These are phyloP conservation scores for Lepidochrysops patricia DNA, from an alignment of 2,888 invertebrate genomes.

Conservation along the genomic window DNA sequence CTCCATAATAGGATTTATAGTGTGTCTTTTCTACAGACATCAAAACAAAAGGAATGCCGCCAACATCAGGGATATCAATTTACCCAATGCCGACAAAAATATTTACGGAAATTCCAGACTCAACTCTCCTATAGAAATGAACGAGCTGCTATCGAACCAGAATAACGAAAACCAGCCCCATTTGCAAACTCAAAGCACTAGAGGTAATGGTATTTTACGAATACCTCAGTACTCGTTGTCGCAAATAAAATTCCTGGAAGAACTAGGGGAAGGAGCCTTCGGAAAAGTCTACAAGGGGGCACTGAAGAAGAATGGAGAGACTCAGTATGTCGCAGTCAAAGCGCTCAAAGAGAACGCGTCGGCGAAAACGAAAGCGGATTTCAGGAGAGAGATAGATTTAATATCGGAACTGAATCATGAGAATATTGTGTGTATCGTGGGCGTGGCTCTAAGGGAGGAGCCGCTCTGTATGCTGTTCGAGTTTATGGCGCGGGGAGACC, in stretches of 20 bases:
- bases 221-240: conserved; percentile 91
- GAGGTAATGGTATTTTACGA: conserved; percentile 72
- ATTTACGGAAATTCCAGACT: conserved; percentile 86
- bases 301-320: conserved; percentile 79
- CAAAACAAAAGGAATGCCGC: conserved; percentile 73
- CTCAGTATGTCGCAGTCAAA: conserved; percentile 92
- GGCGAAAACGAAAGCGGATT: conserved; percentile 92
- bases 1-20: conserved; percentile 50
- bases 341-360: conserved; percentile 95
- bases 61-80: conserved; percentile 80
- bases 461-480: conserved; percentile 98
- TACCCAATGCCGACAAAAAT: conserved; percentile 84
- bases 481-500: conserved; percentile 96
- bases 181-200: conserved; percentile 52
- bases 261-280: conserved; percentile 96
- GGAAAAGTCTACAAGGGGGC: conserved; percentile 98
- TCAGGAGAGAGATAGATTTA: conserved; percentile 93
- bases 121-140: conserved; percentile 89
- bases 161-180: conserved; percentile 61
- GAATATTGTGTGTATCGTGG: conserved; percentile 95
- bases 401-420: conserved; percentile 96
- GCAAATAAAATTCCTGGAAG: conserved; percentile 90
- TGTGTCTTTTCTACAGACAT: conserved; percentile 78
- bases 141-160: conserved; percentile 79
- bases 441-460: conserved; percentile 90